Evolutionary conservation across 2,797 vertebrate species (phyloP), one percentile per base, ranked within the genome.

Genomic region (Sebastolobus altivelis): DNA sequence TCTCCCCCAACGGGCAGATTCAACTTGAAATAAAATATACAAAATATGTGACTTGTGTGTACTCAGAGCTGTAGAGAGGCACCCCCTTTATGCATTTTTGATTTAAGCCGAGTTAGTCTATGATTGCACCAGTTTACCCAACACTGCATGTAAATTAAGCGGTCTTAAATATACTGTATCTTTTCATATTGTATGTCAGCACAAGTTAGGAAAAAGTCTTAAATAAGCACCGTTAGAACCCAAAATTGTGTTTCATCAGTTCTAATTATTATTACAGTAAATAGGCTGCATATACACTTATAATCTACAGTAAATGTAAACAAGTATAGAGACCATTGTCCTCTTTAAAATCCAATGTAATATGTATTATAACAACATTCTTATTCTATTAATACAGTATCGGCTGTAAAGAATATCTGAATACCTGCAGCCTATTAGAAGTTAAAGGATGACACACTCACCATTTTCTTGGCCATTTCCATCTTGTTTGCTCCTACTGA

Each of bases 361-460:
- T 58, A 49, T 59, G 12, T 14, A 29, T 55, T 37, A 22, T 27
- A 8, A 46, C 3, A 69, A 46, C 14, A 55, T 33, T 25, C 8
- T 35, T 16, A 11, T 38, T 11, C 11, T 43, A 14, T 60, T 20
- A 16, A 55, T 56, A 63, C 31, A 74, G 46, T 8, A 22, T 70
- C 31, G 37, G 20, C 29, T 70, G 1, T 35, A 16, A 3, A 65
- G 18, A 25, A 31, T 6, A 5, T 8, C 0, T 25, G 4, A 13
- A 35, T 25, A 71, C 5, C 13, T 59, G 35, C 31, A 63, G 3
- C 25, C 22, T 46, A 0, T 54, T 9, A 33, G 2, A 52, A 46
- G 33, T 20, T 6, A 54, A 29, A 37, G 12, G 4, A 52, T 1
- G 5, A 55, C 6, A 7, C 16, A 88, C 93, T 93, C 66, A 95